Evolutionary conservation across 2,888 invertebrate genomes (phyloP), one percentile per base, ranked within the genome.

Genomic region (Malacosoma neustria): DNA sequence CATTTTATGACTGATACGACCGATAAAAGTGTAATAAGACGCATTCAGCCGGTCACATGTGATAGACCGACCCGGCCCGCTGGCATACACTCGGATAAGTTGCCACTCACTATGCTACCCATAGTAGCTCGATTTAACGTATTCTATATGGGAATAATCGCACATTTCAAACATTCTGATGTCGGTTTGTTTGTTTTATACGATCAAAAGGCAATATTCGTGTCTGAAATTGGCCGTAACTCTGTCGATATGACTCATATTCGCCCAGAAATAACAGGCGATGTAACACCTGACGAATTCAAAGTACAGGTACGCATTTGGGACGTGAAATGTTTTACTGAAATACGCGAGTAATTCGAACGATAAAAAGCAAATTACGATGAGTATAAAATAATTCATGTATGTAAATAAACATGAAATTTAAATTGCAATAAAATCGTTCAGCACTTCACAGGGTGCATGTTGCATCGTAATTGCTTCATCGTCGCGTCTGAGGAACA

Each of bases 1-100:
- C 81, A 84, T 84, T 85, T 85, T 84, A 85, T 81, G 85, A 85
- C 66, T 77, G 76, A 85, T 85, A 85, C 80, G 79, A 72, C 70
- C 81, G 75, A 84, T 85, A 84, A 84, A 82, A 74, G 65, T 81
- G 82, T 82, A 85, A 84, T 84, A 81, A 82, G 84, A 82, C 66
- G 69, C 80, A 80, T 77, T 80, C 65, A 75, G 63, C 74, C 72
- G 77, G 72, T 73, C 82, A 72, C 63, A 63, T 70, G 72, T 76
- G 80, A 76, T 71, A 74, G 79, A 77, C 54, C 71, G 65, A 60
- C 57, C 63, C 71, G 75, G 67, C 67, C 66, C 59, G 63, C 62
- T 69, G 65, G 61, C 67, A 64, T 56, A 59, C 65, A 57, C 54
- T 59, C 56, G 66, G 70, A 67, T 72, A 77, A 76, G 71, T 71